Evolutionary conservation across 2,113 vertebrate species (phyloP).

Genomic region (Apteryx mantelli): DNA sequence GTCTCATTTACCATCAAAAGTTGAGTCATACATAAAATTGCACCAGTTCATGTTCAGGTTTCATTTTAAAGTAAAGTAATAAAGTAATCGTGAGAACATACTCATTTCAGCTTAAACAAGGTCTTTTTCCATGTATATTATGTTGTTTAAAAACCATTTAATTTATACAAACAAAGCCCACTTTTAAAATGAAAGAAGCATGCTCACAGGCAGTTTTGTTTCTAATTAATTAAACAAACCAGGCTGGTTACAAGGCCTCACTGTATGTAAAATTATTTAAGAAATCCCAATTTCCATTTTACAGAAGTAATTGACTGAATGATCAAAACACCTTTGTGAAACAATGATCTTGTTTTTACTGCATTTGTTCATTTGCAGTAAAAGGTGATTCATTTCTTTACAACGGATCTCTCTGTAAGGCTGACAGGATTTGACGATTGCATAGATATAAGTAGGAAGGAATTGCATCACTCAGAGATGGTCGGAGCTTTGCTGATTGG

Average conservation of each 20-base stretch:
- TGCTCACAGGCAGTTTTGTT: neutral
- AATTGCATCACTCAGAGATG: neutral
- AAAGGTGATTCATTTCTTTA: neutral
- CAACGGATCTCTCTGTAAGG: neutral
- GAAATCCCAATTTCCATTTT: slow-evolving; percentile 1
- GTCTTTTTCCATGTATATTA: neutral
- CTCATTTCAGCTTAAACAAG: neutral
- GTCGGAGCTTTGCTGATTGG: neutral
- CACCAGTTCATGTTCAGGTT: neutral
- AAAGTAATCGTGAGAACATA: neutral
- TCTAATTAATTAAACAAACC: slow-evolving; percentile 13
- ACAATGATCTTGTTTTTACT: neutral
- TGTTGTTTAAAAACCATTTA: neutral
- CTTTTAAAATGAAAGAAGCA: neutral
- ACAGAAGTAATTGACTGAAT: neutral
- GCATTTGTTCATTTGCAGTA: neutral
- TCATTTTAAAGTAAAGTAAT: neutral
- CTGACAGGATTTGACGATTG: neutral
- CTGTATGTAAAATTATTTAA: neutral
- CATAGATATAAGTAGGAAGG: neutral
- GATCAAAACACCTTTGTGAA: slow-evolving; percentile 38
- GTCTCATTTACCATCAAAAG: neutral
- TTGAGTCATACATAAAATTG: neutral
- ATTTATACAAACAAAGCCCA: neutral
- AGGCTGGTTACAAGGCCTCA: neutral